phyloP scores from a whole-genome alignment of 2,888 invertebrate genomes.

The Conistra vaccinii region DNA sequence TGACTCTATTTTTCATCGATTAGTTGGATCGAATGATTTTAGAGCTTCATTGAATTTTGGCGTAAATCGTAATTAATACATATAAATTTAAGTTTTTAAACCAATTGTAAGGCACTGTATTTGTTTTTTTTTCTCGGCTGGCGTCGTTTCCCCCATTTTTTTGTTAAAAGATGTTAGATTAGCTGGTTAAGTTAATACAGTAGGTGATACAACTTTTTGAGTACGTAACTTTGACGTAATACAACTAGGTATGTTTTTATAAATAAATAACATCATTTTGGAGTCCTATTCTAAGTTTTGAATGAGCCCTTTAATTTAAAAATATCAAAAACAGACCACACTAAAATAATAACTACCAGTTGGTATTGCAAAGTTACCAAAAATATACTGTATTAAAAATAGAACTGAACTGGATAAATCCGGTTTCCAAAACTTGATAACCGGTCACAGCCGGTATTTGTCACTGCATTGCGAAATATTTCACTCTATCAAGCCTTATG shows the following conservation, averaged over 20 bases:
- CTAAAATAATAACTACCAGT: not conserved
- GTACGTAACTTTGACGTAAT: too few species aligned
- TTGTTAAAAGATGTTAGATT: too few species aligned
- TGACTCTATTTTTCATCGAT: too few species aligned
- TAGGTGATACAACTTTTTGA: too few species aligned
- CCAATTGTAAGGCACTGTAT: not conserved
- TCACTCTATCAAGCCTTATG: conserved; percentile 2
- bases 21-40: too few species aligned
- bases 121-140: not conserved
- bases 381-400: conserved; percentile 15
- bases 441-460: conserved; percentile 25
- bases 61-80: not conserved
- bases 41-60: not conserved
- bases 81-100: not conserved
- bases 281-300: not conserved
- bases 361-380: conserved; percentile 9
- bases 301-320: not conserved
- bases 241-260: not conserved
- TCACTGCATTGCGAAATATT: conserved; percentile 30
- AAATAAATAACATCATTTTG: too few species aligned
- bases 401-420: conserved; percentile 36
- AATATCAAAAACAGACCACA: not conserved
- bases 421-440: conserved; percentile 27
- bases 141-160: too few species aligned
- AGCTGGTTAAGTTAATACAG: too few species aligned